Evolutionary conservation across 2,888 invertebrate species (phyloP), one percentile per base, ranked within the genome.

Genomic region (Camponotus fellah): DNA sequence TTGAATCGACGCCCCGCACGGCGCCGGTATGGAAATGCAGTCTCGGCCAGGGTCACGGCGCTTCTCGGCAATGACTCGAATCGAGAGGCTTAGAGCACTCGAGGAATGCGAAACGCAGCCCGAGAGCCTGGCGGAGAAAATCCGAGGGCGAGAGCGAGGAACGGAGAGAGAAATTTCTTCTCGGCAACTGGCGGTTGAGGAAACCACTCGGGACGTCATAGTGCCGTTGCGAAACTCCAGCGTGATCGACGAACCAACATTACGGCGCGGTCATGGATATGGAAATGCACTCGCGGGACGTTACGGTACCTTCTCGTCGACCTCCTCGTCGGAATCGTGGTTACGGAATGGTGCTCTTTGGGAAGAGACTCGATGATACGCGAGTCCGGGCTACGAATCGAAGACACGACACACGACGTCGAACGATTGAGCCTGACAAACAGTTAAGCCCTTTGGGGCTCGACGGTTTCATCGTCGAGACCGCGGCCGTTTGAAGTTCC

Each of bases 261-360:
- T 74, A 82, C 79, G 72, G 72, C 69, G 49, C 62, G 69, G 62
- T 83, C 83, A 62, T 83, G 83, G 83, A 69, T 83, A 83, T 83
- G 83, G 83, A 83, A 83, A 83, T 83, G 83, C 69, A 83, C 68
- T 83, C 83, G 79, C 79, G 77, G 68, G 69, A 77, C 53, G 83
- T 83, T 77, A 83, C 83, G 83, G 83, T 83, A 77, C 79, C 62
- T 49, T 17, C 49, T 49, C 49, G 14, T 49, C 46, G 46, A 46
- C 46, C 46, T 46, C 46, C 46, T 79, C 21, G 68, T 77, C 77
- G 53, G 81, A 74, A 64, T 74, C 74, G 53, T 79, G 79, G 21
- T 17, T 34, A 46, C 79, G 79, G 34, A 71, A 71, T 69, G 43
- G 46, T 8, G 26, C 58, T 71, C 60, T 80, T 46, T 26, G 21